These are phyloP conservation scores for Zaprionus obscuricornis DNA, from an alignment of 2,888 invertebrate species.

Conservation along the genomic window DNA sequence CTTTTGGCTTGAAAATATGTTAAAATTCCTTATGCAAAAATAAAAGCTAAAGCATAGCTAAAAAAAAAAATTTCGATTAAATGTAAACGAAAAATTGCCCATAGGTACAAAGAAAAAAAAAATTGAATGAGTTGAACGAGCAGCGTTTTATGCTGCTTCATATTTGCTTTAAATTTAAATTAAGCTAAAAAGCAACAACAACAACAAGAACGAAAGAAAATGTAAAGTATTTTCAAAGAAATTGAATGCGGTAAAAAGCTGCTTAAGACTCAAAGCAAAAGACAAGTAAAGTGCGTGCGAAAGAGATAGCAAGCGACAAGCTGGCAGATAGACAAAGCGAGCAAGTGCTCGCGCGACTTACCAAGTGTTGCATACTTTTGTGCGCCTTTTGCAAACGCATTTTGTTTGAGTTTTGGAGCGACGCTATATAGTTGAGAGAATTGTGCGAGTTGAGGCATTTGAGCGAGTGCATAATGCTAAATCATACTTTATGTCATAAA, in stretches of 20 bases:
- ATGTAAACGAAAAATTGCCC: neutral
- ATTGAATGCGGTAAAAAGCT: constrained; percentile 1
- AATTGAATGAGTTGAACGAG: too few relatives aligned
- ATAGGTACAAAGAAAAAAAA: neutral
- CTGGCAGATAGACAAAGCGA: neutral
- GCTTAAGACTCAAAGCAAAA: constrained; percentile 4
- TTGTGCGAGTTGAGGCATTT: constrained; percentile 7
- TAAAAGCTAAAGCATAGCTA: neutral
- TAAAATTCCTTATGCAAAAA: too few relatives aligned
- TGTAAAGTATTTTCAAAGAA: neutral
- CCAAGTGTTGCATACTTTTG: constrained; percentile 37
- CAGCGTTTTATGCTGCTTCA: neutral
- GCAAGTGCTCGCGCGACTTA: neutral
- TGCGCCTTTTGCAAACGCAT: constrained; percentile 58
- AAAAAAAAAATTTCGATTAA: neutral
- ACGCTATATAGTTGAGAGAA: constrained; percentile 4
- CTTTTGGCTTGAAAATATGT: neutral
- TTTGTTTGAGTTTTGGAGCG: constrained; percentile 58
- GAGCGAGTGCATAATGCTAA: constrained; percentile 68
- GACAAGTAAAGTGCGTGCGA: neutral
- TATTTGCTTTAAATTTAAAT: constrained; percentile 11
- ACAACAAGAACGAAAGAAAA: constrained; percentile 10
- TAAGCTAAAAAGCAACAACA: constrained; percentile 1
- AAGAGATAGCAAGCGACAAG: too few relatives aligned
- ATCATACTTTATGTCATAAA: constrained; percentile 67